Conservation (phyloP, 2,888 invertebrate genomes). For the Tipula unca region DNA sequence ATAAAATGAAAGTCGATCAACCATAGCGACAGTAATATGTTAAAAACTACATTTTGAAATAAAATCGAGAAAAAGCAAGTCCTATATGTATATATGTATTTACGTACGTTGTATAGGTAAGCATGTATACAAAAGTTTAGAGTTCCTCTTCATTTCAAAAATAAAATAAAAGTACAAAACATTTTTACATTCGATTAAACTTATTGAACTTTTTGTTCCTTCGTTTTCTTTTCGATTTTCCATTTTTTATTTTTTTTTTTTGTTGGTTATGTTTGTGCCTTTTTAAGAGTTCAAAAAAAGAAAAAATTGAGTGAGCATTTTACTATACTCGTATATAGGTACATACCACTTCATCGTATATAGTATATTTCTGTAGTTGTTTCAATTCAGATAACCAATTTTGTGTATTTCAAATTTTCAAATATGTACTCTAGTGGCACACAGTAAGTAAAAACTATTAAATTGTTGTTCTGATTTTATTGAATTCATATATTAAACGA, state of each 20-base stretch:
- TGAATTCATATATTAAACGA: too few species aligned
- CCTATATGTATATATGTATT: not conserved
- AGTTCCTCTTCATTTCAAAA: not conserved
- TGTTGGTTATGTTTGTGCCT: not conserved
- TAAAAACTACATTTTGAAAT: not conserved
- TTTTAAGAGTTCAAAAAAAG: not conserved
- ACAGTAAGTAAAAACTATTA: too few species aligned
- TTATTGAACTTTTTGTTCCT: not conserved
- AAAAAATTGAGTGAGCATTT: not conserved
- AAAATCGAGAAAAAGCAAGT: not conserved
- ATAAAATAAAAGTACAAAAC: not conserved
- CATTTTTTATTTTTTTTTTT: not conserved
- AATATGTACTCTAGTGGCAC: too few species aligned
- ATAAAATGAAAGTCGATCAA: not conserved
- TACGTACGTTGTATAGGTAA: not conserved
- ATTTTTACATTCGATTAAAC: slow-evolving; percentile 14
- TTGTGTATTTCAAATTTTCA: too few species aligned
- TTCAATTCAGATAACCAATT: not conserved
- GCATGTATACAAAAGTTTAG: not conserved
- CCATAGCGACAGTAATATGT: not conserved
- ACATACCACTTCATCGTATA: not conserved
- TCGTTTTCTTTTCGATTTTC: not conserved
- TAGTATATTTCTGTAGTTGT: not conserved
- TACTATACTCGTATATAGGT: not conserved
- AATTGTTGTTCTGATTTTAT: too few species aligned